Base-by-base conservation (phyloP, 2,888 invertebrate species). In the Ellobium chinense region DNA sequence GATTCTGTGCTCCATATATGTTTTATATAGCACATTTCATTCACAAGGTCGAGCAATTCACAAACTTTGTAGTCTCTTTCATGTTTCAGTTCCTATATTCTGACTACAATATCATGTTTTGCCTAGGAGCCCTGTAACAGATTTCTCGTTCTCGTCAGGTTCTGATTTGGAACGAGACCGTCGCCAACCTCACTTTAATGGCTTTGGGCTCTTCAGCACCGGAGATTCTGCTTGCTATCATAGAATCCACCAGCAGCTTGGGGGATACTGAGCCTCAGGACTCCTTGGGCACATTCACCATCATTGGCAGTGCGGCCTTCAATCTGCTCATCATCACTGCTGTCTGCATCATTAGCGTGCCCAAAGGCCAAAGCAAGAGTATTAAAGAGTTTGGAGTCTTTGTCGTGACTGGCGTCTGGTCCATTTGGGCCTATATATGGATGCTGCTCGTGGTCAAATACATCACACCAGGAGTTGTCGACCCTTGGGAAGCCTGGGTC, bases 381-480 rank as follows among this genome's bases (percentile, higher is more conserved):
- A 88, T 91, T 65, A 87, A 87, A 72, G 91, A 91, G 83, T 86
- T 91, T 76, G 91, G 91, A 18, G 92, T 92, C 70, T 92, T 91
- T 78, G 54, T 88, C 24, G 78, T 91, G 77, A 92, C 92, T 29
- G 87, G 90, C 14, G 78, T 86, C 36, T 91, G 90, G 89, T 91
- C 91, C n/a, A 85, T 92, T 27, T 91, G 89, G 87, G 92, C 92
- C 29, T 92, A 92, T 81, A 73, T 92, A n/a, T 92, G 92, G 92
- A 91, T 92, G 91, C 86, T 92, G 82, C 65, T 92, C 21, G 89
- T 89, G 21, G 89, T 91, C 14, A 82, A 85, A 58, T 88, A 85
- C 74, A 87, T 88, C 63, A 82, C 88, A 2, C 91, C 91, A 0
- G 89, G 89, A 5, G 85, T 83, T 37, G 85, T 92, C 0, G 88